These are phyloP conservation scores for Lutraria rhynchaena DNA, from an alignment of 1,140 invertebrate species.

Conservation along the genomic window DNA sequence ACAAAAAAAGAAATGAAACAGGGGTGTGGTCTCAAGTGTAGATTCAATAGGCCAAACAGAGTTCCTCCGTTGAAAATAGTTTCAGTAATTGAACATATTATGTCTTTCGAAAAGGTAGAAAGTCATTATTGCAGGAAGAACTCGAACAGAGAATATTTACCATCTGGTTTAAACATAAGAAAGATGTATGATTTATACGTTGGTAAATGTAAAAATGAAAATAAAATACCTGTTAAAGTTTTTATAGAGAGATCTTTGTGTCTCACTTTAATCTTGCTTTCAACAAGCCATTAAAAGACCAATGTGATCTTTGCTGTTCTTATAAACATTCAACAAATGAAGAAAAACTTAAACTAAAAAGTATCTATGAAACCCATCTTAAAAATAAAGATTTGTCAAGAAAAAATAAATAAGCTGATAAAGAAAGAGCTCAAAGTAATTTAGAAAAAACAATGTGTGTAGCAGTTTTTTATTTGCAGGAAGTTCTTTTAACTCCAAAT, in stretches of 20 bases:
- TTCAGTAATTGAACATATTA: constrained; percentile 13
- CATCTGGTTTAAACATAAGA: constrained; percentile 6
- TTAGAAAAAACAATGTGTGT: background rate
- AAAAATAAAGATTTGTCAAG: constrained; percentile 13
- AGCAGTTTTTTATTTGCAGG: constrained; percentile 21
- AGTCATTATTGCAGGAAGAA: constrained; percentile 40
- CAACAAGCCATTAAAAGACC: constrained; percentile 10
- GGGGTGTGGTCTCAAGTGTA: constrained; percentile 6
- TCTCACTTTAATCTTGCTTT: background rate
- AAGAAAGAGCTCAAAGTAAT: background rate
- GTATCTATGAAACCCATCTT: too few relatives aligned
- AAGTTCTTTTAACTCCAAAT: constrained; percentile 13
- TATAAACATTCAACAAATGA: background rate
- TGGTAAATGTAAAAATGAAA: constrained; percentile 11
- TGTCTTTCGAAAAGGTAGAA: constrained; percentile 6
- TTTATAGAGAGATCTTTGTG: constrained; percentile 13
- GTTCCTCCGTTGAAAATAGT: background rate
- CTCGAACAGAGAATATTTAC: background rate
- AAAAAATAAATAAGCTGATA: constrained; percentile 8
- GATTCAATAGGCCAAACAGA: constrained; percentile 10
- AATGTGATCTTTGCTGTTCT: constrained; percentile 25
- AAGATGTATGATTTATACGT: constrained; percentile 26
- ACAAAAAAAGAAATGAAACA: background rate
- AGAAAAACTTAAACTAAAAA: too few relatives aligned
- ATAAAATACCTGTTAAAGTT: background rate